These are phyloP conservation scores for Hyperoplus immaculatus DNA, from an alignment of 2,797 vertebrate genomes.

Conservation along the genomic window DNA sequence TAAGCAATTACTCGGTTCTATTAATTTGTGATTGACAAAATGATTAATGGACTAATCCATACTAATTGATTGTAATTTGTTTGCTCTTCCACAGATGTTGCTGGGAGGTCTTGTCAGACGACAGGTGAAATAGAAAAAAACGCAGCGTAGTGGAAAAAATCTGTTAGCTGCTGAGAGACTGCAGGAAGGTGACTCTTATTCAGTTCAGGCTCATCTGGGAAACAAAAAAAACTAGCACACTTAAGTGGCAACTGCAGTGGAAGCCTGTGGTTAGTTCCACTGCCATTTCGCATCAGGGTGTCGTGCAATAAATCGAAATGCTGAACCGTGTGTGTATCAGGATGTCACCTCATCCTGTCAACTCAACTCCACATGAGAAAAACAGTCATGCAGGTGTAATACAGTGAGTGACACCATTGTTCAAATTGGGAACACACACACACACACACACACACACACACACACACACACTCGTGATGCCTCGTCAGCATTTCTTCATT, in stretches of 20 bases:
- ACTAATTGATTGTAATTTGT: neutral
- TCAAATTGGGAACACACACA: conserved; percentile 32
- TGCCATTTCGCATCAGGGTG: conserved; percentile 43
- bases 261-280: conserved; percentile 44
- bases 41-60: conserved; percentile 1
- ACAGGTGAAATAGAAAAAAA: conserved; percentile 14
- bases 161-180: neutral
- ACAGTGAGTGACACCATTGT: conserved; percentile 44
- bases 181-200: conserved; percentile 12
- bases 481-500: conserved; percentile 52
- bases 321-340: conserved; percentile 64
- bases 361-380: conserved; percentile 52
- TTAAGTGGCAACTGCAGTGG: conserved; percentile 25
- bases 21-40: neutral
- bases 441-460: conserved; percentile 8
- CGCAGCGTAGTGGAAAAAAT: neutral
- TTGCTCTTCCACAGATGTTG: neutral
- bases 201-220: conserved; percentile 9
- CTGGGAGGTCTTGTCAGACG: conserved; percentile 5
- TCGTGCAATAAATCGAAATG: conserved; percentile 58
- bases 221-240: conserved; percentile 1
- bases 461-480: neutral
- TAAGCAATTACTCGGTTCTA: neutral
- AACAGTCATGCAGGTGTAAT: conserved; percentile 57
- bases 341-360: conserved; percentile 60